Evolutionary conservation across 2,113 vertebrate species (phyloP), one percentile per base, ranked within the genome.

Genomic region (Hydrolagus affinis): DNA sequence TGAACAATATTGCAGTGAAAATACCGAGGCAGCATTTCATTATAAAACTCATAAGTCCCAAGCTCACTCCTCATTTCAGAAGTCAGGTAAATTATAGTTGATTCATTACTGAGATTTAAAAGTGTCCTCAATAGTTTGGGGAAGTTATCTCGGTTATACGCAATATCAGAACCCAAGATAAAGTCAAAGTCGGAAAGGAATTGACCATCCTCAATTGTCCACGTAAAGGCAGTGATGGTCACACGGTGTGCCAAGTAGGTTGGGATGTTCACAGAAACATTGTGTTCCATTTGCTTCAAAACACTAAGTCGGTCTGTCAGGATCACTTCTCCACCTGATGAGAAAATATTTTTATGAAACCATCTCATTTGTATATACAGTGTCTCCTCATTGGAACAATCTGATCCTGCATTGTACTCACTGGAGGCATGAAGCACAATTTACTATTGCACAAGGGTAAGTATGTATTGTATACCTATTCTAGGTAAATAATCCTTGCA

Each of bases 61-160:
- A 95, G 95, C 75, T 96, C 95, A 85, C 87, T 78, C 17, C 95
- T 90, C 94, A 97, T 96, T 88, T 95, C 95, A 86, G 95, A 95
- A 0, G 94, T 94, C n/a, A 96, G 89, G 85, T 94, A 94, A 17
- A 90, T 89, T 85, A 89, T 86, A 0, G 93, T 92, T 0, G 88
- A 90, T 0, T 89, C 87, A 68, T 90, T 88, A n/a, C 94, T 94
- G 73, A 96, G 88, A 78, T 95, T 94, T 78, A 60, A 89, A 8
- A 97, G 91, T 0, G 95, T 96, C 83, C 93, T 89, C 86, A 95
- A 66, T 0, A 96, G 90, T 78, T 91, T 89, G 0, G 94, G 90
- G 85, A 92, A 96, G 2, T 93, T 95, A n/a, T 94, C 90, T 60
- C 93, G 90, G 86, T 94, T 88, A 86, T 96, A 97, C 76, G 96